Percentiles rank a stretch among this genome's conserved stretches.
Evolutionary conservation across 1,140 invertebrate species (phyloP).

Genomic region (Luehdorfia chinensis): DNA sequence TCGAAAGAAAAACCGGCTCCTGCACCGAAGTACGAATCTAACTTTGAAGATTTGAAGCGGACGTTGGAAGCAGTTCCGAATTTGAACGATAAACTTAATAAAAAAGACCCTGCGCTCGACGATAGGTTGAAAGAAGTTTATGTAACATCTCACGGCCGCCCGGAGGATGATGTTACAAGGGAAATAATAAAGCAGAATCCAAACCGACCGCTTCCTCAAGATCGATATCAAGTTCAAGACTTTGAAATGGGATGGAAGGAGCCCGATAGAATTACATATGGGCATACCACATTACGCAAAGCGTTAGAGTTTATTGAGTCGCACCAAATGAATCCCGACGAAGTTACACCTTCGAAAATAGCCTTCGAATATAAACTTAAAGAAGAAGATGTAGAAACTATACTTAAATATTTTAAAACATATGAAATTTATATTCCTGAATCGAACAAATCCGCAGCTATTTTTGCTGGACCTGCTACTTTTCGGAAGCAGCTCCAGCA

Average conservation of each 20-base stretch:
- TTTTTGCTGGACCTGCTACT: conserved; percentile 52
- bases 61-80: conserved; percentile 79
- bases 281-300: conserved; percentile 76
- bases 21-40: conserved; percentile 80
- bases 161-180: conserved; percentile 58
- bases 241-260: conserved; percentile 79
- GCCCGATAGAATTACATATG: conserved; percentile 69
- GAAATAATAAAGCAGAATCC: conserved; percentile 30
- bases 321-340: conserved; percentile 78
- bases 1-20: conserved; percentile 81
- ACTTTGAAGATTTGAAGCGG: conserved; percentile 79
- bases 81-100: conserved; percentile 77
- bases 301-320: conserved; percentile 80
- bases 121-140: conserved; percentile 82
- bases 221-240: conserved; percentile 34
- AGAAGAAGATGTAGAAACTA: conserved; percentile 54
- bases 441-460: conserved; percentile 40
- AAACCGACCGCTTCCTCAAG: conserved; percentile 44
- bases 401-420: conserved; percentile 66
- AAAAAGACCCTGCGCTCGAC: conserved; percentile 79
- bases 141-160: conserved; percentile 78
- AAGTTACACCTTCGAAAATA: conserved; percentile 78
- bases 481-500: conserved; percentile 39
- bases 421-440: conserved; percentile 63
- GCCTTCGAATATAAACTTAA: conserved; percentile 83